Evolutionary conservation across 35 echinoderm and acorn worm species (phyloP).

Genomic region (Stichopus chloronotus): DNA sequence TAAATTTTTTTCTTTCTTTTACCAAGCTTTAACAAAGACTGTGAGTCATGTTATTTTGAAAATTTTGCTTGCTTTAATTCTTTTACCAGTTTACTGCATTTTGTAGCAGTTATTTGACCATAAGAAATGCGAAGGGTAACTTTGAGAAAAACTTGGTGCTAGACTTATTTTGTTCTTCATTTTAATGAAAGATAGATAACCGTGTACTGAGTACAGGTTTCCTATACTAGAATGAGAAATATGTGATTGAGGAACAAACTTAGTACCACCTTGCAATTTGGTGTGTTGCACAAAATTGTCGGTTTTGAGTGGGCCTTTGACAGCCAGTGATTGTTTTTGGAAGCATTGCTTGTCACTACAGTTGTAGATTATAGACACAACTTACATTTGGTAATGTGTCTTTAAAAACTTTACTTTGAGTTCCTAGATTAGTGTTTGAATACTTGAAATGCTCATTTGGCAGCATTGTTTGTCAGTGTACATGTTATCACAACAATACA

Average conservation of each 20-base stretch:
- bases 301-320: too few species aligned
- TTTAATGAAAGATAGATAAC: too few species aligned
- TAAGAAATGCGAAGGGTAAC: not conserved
- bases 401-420: conserved; percentile 21
- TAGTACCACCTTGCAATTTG: too few species aligned
- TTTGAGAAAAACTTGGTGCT: not conserved
- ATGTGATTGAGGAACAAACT: too few species aligned
- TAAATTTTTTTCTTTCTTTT: conserved; percentile 12
- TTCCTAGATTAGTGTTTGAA: conserved; percentile 15
- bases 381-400: not conserved
- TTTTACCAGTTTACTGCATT: conserved; percentile 19
- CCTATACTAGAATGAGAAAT: too few species aligned
- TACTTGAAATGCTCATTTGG: conserved; percentile 16
- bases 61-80: not conserved
- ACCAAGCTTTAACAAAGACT: conserved; percentile 17
- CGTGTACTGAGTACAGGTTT: too few species aligned
- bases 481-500: conserved; percentile 5
- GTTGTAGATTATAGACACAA: too few species aligned
- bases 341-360: too few species aligned
- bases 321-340: too few species aligned
- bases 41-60: not conserved
- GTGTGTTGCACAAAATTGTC: too few species aligned
- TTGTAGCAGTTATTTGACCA: conserved; percentile 2
- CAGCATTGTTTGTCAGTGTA: not conserved
- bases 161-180: too few species aligned